Conservation (phyloP, 64 coral and sea anemone genomes). For the Stichodactyla mertensii region DNA sequence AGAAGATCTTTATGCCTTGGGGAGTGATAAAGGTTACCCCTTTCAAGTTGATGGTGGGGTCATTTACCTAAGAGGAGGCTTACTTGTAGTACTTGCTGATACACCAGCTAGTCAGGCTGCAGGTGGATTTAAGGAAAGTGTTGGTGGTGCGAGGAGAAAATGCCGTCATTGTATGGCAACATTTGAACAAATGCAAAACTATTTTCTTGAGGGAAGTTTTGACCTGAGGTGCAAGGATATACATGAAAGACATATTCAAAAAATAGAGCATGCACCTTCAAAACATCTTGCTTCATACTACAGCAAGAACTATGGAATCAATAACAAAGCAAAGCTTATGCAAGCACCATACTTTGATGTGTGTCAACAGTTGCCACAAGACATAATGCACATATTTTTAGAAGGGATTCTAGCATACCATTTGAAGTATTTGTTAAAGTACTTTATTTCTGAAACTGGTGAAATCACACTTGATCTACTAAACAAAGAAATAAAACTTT, state of each 20-base stretch:
- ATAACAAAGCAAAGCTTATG: not conserved
- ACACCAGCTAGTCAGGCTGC: slow-evolving; percentile 35
- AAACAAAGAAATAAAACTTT: slow-evolving; percentile 19
- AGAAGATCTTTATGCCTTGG: slow-evolving; percentile 6
- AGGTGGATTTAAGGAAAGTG: slow-evolving; percentile 26
- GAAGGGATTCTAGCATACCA: slow-evolving; percentile 12
- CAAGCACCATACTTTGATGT: slow-evolving; percentile 31
- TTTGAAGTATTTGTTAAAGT: slow-evolving; percentile 3
- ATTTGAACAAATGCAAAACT: slow-evolving; percentile 48
- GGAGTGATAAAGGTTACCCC: not conserved
- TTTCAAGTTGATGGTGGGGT: slow-evolving; percentile 8
- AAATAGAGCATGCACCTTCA: slow-evolving; percentile 21
- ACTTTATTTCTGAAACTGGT: not conserved
- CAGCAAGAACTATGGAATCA: slow-evolving; percentile 2
- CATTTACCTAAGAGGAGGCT: slow-evolving; percentile 13
- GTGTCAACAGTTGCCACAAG: slow-evolving; percentile 23
- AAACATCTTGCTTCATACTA: not conserved
- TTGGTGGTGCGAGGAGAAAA: too few relatives aligned
- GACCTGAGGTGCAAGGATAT: not conserved
- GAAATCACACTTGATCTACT: not conserved
- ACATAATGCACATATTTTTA: slow-evolving; percentile 38
- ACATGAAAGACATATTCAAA: slow-evolving; percentile 6
- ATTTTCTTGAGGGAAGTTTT: slow-evolving; percentile 29
- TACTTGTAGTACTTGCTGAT: slow-evolving; percentile 37
- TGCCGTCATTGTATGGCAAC: slow-evolving; percentile 40